These are phyloP conservation scores for Choloepus didactylus DNA, from an alignment of 2,797 vertebrate genomes.

Conservation along the genomic window DNA sequence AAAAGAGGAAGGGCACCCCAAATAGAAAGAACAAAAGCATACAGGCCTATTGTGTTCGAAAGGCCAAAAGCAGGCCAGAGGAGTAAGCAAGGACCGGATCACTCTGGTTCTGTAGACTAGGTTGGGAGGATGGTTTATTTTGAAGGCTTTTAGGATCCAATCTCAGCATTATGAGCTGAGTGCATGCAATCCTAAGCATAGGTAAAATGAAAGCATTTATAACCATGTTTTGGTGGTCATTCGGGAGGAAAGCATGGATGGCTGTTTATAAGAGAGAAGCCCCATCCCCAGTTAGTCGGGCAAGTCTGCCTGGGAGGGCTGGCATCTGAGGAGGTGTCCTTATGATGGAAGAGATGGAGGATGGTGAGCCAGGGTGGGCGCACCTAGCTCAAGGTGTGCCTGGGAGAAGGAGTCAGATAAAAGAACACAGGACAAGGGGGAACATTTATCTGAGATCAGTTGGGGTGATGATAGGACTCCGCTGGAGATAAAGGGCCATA, in stretches of 20 bases:
- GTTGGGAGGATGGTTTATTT: not conserved
- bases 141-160: not conserved
- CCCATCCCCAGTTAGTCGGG: not conserved
- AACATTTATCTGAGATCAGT: not conserved
- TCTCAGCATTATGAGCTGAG: not conserved
- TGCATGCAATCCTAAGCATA: not conserved
- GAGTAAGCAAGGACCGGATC: not conserved
- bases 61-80: not conserved
- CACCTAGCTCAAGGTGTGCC: not conserved
- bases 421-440: not conserved
- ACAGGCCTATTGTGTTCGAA: not conserved
- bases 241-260: accelerated
- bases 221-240: not conserved
- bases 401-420: not conserved
- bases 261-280: not conserved
- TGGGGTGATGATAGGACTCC: not conserved
- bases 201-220: not conserved
- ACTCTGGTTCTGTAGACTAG: not conserved
- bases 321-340: not conserved
- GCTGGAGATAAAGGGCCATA: not conserved
- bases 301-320: not conserved
- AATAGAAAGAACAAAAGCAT: not conserved
- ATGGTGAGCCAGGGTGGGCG: too few relatives aligned
- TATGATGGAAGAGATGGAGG: not conserved
- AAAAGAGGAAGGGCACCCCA: not conserved